Percentiles rank a stretch among this genome's conserved stretches.
Evolutionary conservation across 2,113 vertebrate species (phyloP).

Genomic region (Bostrychus sinensis): DNA sequence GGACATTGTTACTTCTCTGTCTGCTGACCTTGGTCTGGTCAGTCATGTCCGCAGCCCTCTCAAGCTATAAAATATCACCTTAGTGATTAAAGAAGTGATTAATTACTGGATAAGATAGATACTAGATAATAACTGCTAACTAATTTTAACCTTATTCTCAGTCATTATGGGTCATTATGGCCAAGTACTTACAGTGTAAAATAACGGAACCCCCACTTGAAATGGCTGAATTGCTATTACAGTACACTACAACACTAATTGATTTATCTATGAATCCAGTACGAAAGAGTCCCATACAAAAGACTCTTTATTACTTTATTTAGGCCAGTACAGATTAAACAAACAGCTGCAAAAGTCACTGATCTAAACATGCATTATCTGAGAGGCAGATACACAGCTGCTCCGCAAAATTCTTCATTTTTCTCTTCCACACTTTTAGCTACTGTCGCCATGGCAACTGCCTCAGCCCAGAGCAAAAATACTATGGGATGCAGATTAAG

Average conservation of each 20-base stretch:
- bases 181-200: background rate
- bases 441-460: conserved; percentile 36
- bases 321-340: conserved; percentile 3
- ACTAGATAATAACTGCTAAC: background rate
- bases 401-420: background rate
- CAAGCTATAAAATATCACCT: background rate
- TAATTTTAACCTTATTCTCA: background rate
- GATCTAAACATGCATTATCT: conserved; percentile 15
- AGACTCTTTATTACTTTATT: background rate
- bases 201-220: background rate
- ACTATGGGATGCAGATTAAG: conserved; percentile 47
- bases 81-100: background rate
- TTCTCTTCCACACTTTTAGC: conserved; percentile 1
- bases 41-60: background rate
- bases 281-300: too few species aligned
- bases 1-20: background rate
- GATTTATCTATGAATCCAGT: background rate
- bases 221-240: too few species aligned
- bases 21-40: background rate
- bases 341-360: conserved; percentile 31
- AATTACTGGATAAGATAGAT: background rate
- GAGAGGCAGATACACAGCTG: conserved; percentile 10
- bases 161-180: background rate
- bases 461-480: conserved; percentile 1
- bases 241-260: background rate